Percentiles rank a stretch among this genome's conserved stretches.
These are phyloP conservation scores for Eremophila alpestris DNA, from an alignment of 2,797 vertebrate genomes.

Conservation along the genomic window DNA sequence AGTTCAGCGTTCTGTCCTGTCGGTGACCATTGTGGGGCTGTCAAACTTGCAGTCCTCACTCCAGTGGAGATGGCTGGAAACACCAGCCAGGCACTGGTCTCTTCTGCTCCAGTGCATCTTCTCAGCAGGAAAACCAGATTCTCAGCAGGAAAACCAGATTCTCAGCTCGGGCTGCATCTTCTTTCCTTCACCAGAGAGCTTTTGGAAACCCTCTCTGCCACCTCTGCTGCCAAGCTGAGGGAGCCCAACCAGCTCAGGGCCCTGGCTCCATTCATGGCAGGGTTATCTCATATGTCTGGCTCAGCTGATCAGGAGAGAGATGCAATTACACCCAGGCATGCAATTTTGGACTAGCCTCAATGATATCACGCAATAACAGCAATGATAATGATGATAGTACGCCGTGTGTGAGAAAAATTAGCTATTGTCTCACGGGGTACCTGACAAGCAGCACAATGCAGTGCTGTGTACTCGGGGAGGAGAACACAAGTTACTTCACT, in stretches of 20 bases:
- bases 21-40: not conserved
- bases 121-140: not conserved
- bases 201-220: not conserved
- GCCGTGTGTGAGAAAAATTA: not conserved
- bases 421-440: not conserved
- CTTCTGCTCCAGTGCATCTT: not conserved
- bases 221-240: not conserved
- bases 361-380: not conserved
- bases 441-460: not conserved
- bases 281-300: not conserved
- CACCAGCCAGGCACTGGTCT: not conserved
- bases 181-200: not conserved
- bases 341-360: slow-evolving; percentile 27
- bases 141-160: not conserved
- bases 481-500: not conserved
- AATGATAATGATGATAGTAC: not conserved
- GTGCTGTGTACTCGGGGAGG: not conserved
- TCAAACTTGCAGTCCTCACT: not conserved
- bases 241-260: not conserved
- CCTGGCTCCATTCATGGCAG: not conserved
- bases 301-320: not conserved
- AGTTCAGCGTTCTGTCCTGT: not conserved
- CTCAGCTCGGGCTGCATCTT: not conserved
- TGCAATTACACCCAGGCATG: slow-evolving; percentile 5
- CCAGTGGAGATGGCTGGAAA: not conserved